Conservation (phyloP, 2,113 vertebrate species). For the Phylloscopus trochilus region DNA sequence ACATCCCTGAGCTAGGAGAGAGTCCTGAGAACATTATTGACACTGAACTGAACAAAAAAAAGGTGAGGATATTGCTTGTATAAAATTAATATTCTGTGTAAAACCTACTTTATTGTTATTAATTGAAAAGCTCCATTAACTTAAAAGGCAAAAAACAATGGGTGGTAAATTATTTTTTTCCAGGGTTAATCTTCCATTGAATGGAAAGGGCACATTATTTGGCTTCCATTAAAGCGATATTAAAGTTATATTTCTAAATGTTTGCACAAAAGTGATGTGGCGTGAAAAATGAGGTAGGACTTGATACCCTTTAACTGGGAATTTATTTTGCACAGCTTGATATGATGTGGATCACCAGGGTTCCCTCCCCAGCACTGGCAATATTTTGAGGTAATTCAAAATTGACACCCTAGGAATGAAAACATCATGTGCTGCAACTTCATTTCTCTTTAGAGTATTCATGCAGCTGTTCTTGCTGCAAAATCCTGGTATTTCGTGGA, state of each 20-base stretch:
- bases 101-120: conserved; percentile 8
- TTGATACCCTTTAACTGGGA: not conserved
- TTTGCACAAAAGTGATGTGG: not conserved
- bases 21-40: not conserved
- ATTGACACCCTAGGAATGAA: not conserved
- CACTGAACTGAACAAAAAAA: not conserved
- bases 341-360: not conserved
- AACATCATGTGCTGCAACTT: not conserved
- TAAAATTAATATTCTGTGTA: conserved; percentile 27
- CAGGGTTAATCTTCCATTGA: conserved; percentile 13
- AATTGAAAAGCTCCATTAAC: conserved; percentile 20
- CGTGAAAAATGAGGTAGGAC: not conserved
- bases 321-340: not conserved
- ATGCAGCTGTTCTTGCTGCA: not conserved
- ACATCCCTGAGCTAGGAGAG: not conserved
- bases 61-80: not conserved
- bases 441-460: not conserved
- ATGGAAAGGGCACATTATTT: not conserved
- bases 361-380: not conserved
- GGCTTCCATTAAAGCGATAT: not conserved
- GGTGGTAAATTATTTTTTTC: not conserved
- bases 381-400: not conserved
- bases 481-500: not conserved
- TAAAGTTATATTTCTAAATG: not conserved
- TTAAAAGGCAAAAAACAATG: conserved; percentile 9